These are phyloP conservation scores for Agrochola lychnidis DNA, from an alignment of 2,888 invertebrate genomes.

Conservation along the genomic window DNA sequence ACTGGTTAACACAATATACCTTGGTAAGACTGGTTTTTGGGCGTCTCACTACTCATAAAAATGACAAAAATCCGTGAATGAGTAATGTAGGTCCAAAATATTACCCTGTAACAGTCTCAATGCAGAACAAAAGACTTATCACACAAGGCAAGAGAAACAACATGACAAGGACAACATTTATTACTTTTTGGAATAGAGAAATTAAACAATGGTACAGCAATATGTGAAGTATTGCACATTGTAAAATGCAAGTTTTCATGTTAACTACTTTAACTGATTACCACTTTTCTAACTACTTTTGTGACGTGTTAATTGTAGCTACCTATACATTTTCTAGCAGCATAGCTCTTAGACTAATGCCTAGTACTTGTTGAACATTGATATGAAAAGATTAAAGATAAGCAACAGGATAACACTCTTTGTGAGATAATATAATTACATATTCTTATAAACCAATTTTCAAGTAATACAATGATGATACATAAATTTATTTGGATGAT, in stretches of 20 bases:
- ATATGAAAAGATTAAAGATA: not conserved
- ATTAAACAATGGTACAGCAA: not conserved
- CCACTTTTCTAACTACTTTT: too few relatives aligned
- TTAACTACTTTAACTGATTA: too few relatives aligned
- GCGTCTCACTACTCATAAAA: not conserved
- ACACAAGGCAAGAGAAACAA: not conserved
- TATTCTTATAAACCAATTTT: not conserved
- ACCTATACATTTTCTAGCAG: too few relatives aligned
- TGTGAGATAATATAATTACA: not conserved
- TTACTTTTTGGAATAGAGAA: not conserved
- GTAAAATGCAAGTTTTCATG: not conserved
- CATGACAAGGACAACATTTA: not conserved
- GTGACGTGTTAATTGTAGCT: not conserved
- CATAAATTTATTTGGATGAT: not conserved
- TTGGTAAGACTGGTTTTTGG: not conserved
- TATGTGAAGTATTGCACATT: not conserved
- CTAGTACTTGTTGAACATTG: conserved; percentile 10
- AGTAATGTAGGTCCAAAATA: not conserved
- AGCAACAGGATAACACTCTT: not conserved
- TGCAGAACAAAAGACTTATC: not conserved
- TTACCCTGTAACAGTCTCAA: not conserved
- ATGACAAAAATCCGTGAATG: too few relatives aligned
- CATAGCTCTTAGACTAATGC: not conserved
- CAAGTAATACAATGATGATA: not conserved
- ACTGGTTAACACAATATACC: too few relatives aligned